Conservation (phyloP, 1,140 invertebrate genomes). For the Drosophila willistoni region DNA sequence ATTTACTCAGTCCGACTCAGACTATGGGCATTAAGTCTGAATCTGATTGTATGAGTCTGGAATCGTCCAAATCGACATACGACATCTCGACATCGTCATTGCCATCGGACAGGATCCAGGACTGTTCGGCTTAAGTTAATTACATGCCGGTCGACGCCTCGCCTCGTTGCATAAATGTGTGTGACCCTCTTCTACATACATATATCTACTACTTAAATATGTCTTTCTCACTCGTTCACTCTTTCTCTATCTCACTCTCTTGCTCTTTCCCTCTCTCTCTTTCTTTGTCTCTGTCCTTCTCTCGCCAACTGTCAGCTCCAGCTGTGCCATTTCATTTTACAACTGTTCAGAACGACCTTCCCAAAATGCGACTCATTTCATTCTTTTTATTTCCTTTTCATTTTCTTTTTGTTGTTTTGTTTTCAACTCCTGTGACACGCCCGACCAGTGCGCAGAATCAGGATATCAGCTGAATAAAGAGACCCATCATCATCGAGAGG, state of each 20-base stretch:
- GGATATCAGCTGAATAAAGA: slow-evolving; percentile 58
- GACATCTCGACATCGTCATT: slow-evolving; percentile 39
- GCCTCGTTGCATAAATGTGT: slow-evolving; percentile 77
- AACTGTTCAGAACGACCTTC: slow-evolving; percentile 79
- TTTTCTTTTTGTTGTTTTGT: slow-evolving; percentile 36
- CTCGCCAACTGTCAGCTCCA: slow-evolving; percentile 47
- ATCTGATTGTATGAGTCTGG: slow-evolving; percentile 12
- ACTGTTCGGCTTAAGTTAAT: slow-evolving; percentile 73
- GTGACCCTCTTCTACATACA: slow-evolving; percentile 47
- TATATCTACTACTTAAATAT: slow-evolving; percentile 10
- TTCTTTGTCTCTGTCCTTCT: slow-evolving; percentile 25
- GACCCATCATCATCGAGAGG: background rate
- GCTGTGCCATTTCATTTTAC: slow-evolving; percentile 71
- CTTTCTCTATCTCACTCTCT: slow-evolving; percentile 27
- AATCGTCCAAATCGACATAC: background rate
- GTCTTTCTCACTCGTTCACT: background rate
- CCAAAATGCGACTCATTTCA: slow-evolving; percentile 59
- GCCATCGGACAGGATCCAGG: slow-evolving; percentile 14
- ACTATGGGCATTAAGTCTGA: background rate
- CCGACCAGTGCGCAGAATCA: slow-evolving; percentile 69
- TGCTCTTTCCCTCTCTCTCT: slow-evolving; percentile 10
- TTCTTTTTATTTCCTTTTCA: slow-evolving; percentile 8
- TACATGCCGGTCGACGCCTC: slow-evolving; percentile 78
- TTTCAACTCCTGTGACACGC: slow-evolving; percentile 69
- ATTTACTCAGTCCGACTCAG: background rate